Conservation (phyloP, 2,797 vertebrate genomes). For the Discoglossus pictus region DNA sequence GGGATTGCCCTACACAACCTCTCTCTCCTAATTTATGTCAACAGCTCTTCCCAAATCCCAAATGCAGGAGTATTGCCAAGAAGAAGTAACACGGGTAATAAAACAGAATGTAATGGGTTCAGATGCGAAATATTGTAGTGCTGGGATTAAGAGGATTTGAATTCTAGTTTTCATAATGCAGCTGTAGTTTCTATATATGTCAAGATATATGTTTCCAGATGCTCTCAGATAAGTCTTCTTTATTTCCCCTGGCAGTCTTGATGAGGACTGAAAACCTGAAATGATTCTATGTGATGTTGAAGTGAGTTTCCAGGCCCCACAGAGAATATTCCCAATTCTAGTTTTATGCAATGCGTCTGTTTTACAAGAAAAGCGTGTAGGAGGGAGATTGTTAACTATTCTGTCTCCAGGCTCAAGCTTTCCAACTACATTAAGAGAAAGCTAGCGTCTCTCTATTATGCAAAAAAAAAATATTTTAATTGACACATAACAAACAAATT, state of each 20-base stretch:
- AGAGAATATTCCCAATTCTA: constrained; percentile 15
- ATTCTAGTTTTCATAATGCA: constrained; percentile 30
- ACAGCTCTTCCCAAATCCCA: constrained; percentile 24
- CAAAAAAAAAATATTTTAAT: no score
- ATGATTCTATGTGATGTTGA: constrained; percentile 34
- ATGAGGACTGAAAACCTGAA: constrained; percentile 47
- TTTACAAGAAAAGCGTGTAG: constrained; percentile 11
- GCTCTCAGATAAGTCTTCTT: constrained; percentile 44
- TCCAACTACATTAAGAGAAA: no score
- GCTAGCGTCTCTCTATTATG: no score
- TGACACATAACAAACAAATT: no score
- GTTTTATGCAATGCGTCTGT: constrained; percentile 30
- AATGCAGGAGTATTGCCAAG: constrained; percentile 37
- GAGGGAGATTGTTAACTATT: constrained; percentile 31
- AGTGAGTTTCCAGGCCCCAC: constrained; percentile 21
- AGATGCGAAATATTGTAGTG: constrained; percentile 33
- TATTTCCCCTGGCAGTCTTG: constrained; percentile 46
- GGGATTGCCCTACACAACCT: constrained; percentile 14
- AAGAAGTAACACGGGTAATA: constrained; percentile 34
- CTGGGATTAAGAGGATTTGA: constrained; percentile 35
- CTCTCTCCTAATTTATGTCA: constrained; percentile 30
- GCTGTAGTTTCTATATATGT: constrained; percentile 47
- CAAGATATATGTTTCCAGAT: constrained; percentile 50
- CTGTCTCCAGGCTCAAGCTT: constrained; percentile 11
- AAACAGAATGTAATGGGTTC: constrained; percentile 39